phyloP scores from a whole-genome alignment of 2,797 vertebrate species.

The Percopsis omiscomaycus region DNA sequence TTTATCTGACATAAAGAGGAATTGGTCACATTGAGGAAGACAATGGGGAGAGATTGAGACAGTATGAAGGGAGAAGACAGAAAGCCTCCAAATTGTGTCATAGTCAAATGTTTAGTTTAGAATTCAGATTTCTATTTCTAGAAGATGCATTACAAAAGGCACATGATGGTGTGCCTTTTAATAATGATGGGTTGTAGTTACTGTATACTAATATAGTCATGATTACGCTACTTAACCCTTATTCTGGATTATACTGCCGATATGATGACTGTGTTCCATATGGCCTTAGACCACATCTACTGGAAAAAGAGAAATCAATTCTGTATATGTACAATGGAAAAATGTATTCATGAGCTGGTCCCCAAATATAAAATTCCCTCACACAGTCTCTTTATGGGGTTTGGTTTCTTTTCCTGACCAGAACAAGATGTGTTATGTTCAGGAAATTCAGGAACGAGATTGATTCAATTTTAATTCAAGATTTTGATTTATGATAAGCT shows the following conservation, averaged over 20 bases:
- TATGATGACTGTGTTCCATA: conserved; percentile 10
- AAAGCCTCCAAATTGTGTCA: conserved; percentile 8
- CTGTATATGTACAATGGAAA: conserved; percentile 25
- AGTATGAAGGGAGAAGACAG: conserved; percentile 19
- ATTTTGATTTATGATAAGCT: too few relatives aligned
- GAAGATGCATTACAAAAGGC: neutral
- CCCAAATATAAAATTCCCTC: neutral
- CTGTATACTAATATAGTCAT: neutral
- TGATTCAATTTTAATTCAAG: too few relatives aligned
- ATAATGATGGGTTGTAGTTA: neutral
- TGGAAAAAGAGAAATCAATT: conserved; percentile 31
- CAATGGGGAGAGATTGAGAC: conserved; percentile 1
- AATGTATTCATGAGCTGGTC: neutral
- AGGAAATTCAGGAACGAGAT: too few relatives aligned
- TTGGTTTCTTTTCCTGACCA: conserved; percentile 29
- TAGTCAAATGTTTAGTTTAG: neutral
- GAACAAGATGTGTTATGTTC: neutral
- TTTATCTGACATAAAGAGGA: conserved; percentile 23
- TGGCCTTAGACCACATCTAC: conserved; percentile 15
- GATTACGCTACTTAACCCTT: conserved; percentile 2
- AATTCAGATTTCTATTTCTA: neutral
- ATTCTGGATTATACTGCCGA: conserved; percentile 5
- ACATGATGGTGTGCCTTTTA: neutral
- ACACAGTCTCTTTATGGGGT: conserved; percentile 10
- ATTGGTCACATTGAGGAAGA: conserved; percentile 13